Evolutionary conservation across 2,888 invertebrate species (phyloP), one percentile per base, ranked within the genome.

Genomic region (Dasysyrphus tricinctus): DNA sequence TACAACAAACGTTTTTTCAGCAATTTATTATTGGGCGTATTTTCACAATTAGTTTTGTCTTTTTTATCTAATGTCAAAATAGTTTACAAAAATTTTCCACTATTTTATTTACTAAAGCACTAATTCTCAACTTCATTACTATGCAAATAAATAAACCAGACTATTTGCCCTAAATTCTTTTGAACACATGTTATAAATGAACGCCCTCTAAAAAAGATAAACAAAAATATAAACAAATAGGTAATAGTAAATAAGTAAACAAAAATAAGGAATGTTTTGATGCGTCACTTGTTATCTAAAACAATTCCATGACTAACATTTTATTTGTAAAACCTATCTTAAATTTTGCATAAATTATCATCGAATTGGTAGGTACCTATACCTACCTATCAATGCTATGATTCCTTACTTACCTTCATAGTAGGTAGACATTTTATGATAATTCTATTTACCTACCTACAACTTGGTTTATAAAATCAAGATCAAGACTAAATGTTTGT

Each of bases 191-290:
- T 3, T n/a, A 49, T 19, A 19, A 1, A 54, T 29, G 29, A 2
- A 54, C 54, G 54, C 54, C 54, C 29, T 29, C 54, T 54, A 6
- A 51, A 24, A 51, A 54, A 14, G 29, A 54, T 5, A 24, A 54
- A 29, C 7, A 7, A 32, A 54, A 12, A 24, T 14, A 12, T 5
- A 51, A 51, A 51, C 19, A 12, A 24, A 12, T 24, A 24, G 24
- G 24, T 24, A 24, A 3, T 2, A 24, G 24, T 24, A 24, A 24
- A 24, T 24, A 24, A 12, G 8, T 54, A 54, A 54, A 54, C 54
- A 54, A 54, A 54, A 54, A 54, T 14, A 54, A 54, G 6, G 7
- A 29, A 16, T 16, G 9, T 16, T 4, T 47, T 49, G 9, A n/a
- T 32, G 54, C 14, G 54, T 54, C 54, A 54, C 7, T n/a, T 54